These are phyloP conservation scores for Prinia subflava DNA, from an alignment of 2,113 vertebrate species.

Conservation along the genomic window DNA sequence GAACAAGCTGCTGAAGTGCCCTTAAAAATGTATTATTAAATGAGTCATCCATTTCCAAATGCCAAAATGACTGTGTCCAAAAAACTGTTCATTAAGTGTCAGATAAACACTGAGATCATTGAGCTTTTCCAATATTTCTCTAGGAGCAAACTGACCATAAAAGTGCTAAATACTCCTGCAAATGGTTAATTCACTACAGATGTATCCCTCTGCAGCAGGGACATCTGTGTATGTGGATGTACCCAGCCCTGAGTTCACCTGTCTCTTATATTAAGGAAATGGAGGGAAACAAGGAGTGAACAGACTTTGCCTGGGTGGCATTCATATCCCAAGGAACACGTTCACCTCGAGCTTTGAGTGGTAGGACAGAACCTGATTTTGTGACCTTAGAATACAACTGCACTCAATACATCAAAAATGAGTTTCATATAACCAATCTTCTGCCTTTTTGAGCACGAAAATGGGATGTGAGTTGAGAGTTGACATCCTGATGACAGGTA, in stretches of 20 bases:
- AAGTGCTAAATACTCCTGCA: not conserved
- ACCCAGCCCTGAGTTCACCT: not conserved
- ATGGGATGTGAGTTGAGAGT: not conserved
- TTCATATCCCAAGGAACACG: not conserved
- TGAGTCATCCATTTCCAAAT: not conserved
- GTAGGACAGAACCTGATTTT: not conserved
- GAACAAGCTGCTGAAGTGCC: not conserved
- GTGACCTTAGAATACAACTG: not conserved
- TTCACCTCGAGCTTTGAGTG: not conserved
- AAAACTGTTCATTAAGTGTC: not conserved
- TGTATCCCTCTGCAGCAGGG: not conserved
- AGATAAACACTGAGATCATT: not conserved
- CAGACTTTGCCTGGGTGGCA: not conserved
- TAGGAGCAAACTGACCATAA: not conserved
- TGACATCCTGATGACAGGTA: not conserved
- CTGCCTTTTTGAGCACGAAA: not conserved
- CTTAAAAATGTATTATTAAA: not conserved
- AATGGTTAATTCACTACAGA: not conserved
- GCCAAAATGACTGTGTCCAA: not conserved
- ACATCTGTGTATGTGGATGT: not conserved
- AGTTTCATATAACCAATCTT: not conserved
- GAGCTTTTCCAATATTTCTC: not conserved
- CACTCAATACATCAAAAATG: not conserved
- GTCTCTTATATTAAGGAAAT: not conserved
- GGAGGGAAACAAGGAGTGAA: not conserved